Base-by-base conservation (phyloP, 2,113 vertebrate genomes). In the Marmota monax region DNA sequence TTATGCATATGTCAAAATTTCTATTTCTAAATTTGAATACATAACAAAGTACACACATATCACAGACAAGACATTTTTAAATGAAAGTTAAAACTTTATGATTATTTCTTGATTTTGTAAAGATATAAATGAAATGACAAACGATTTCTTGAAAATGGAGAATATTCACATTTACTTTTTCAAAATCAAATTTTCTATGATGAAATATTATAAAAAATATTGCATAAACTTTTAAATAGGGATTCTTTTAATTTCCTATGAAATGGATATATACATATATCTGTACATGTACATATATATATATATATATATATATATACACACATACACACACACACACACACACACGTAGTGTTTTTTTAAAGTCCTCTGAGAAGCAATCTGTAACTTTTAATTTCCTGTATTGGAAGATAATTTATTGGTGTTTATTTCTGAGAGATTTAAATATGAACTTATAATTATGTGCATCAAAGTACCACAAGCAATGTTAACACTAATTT, bases 361-460 rank as follows among this genome's bases (percentile, higher is more conserved):
- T 77, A 65, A 65, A 67, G 92, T 25, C 88, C 69, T 53, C 25
- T 32, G 29, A 61, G 7, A 80, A 96, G 18, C 3, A 45, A 45
- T 96, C 84, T 74, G 12, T 90, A 42, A 37, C 4, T 65, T 92
- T 82, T 93, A 93, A 74, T 34, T n/a, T 32, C 12, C 18, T 79
- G 2, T 58, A 17, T 34, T 74, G 5, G 3, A 93, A 84, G 13
- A 78, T 65, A 73, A 72, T 82, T 63, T 77, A 82, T 51, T 82
- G 7, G 7, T 86, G 12, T 56, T 95, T 63, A 4, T 77, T 16
- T 56, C 34, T 91, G 2, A 14, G 25, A 85, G 23, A 86, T 42
- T 92, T 23, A 84, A 86, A 69, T 79, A 92, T 63, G 32, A 91
- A 80, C 8, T 94, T 84, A 37, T 4, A 88, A 61, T 58, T 85